Percentiles rank a stretch among this genome's conserved stretches.
phyloP scores from a whole-genome alignment of 37 sponge, comb jelly and placozoan species.

The Cliona cf. orientalis region DNA sequence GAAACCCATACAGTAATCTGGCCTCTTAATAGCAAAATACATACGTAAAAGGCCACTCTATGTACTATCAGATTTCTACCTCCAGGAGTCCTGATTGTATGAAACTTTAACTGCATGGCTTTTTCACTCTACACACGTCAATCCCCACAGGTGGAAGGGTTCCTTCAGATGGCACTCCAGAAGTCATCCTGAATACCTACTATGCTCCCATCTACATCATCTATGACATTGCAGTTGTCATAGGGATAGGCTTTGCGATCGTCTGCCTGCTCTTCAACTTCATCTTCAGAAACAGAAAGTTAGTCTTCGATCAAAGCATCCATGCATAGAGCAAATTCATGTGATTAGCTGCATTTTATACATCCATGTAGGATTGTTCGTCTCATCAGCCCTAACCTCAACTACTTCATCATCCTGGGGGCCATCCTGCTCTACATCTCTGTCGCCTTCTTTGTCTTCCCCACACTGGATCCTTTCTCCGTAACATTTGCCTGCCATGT shows the following conservation, averaged over 20 bases:
- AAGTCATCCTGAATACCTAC: background rate
- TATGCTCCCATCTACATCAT: slow-evolving; percentile 1
- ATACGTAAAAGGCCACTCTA: too few relatives aligned
- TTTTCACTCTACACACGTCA: too few relatives aligned
- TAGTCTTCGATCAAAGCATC: background rate
- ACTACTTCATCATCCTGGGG: slow-evolving; percentile 60
- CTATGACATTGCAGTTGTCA: slow-evolving; percentile 16
- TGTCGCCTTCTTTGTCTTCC: slow-evolving; percentile 15
- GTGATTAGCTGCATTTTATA: background rate
- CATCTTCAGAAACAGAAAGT: slow-evolving; percentile 66
- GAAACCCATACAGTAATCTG: too few relatives aligned
- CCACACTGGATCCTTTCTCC: background rate
- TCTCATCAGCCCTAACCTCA: slow-evolving; percentile 66
- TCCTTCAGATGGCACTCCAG: slow-evolving; percentile 53
- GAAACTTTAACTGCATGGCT: too few relatives aligned
- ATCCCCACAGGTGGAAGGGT: slow-evolving; percentile 35
- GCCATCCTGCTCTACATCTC: slow-evolving; percentile 23
- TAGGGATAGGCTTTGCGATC: slow-evolving; percentile 36
- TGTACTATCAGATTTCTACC: too few relatives aligned
- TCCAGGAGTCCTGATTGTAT: too few relatives aligned
- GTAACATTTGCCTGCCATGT: slow-evolving; percentile 40
- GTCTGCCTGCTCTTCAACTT: slow-evolving; percentile 56
- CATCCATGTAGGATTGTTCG: slow-evolving; percentile 40
- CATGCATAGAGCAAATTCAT: background rate
- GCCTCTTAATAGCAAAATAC: too few relatives aligned